Percentiles rank a stretch among this genome's conserved stretches.
Evolutionary conservation across 2,113 vertebrate species (phyloP).

Genomic region (Zosterops borbonicus): DNA sequence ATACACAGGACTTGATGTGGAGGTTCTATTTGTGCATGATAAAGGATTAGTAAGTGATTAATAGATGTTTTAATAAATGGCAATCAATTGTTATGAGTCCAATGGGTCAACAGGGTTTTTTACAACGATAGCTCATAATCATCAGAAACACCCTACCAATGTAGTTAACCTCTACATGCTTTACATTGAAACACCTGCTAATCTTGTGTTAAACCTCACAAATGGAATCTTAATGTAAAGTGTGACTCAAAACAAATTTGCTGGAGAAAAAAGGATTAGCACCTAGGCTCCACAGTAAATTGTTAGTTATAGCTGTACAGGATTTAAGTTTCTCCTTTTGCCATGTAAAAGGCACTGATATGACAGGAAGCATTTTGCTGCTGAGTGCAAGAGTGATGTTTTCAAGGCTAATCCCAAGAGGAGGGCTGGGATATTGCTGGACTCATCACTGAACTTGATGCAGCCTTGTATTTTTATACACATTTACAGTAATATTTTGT

Average conservation of each 20-base stretch:
- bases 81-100: not conserved
- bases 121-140: not conserved
- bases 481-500: not conserved
- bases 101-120: not conserved
- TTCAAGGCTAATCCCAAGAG: not conserved
- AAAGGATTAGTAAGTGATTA: slow-evolving; percentile 25
- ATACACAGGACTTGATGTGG: not conserved
- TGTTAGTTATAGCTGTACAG: not conserved
- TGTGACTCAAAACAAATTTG: slow-evolving; percentile 46
- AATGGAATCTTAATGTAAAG: slow-evolving; percentile 11
- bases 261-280: slow-evolving; percentile 24
- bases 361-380: not conserved
- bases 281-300: slow-evolving; percentile 1
- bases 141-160: not conserved
- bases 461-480: not conserved
- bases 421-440: not conserved
- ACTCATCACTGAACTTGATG: not conserved
- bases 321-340: slow-evolving; percentile 12
- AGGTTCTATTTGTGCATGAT: not conserved
- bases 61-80: not conserved
- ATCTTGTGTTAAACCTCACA: slow-evolving; percentile 41
- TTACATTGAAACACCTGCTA: slow-evolving; percentile 19
- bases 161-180: not conserved
- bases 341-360: not conserved
- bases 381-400: not conserved